Evolutionary conservation across 2,888 invertebrate species (phyloP).

Genomic region (Athetis lepigone): DNA sequence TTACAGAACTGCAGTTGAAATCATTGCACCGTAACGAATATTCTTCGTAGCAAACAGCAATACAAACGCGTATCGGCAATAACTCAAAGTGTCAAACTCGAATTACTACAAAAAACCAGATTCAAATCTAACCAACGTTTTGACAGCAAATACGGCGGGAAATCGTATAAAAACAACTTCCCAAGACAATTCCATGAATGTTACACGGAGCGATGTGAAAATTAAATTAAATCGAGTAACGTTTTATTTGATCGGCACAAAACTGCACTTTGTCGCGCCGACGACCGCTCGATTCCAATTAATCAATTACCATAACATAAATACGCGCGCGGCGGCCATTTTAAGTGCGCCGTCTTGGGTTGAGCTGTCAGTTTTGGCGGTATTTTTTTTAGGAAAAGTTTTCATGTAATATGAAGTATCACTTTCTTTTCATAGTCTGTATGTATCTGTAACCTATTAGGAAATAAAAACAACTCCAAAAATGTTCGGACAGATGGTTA

Average conservation of each 20-base stretch:
- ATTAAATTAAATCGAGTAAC: slow-evolving; percentile 58
- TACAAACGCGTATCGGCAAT: slow-evolving; percentile 1
- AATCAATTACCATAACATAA: slow-evolving; percentile 71
- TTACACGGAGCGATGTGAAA: slow-evolving; percentile 54
- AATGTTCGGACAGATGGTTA: too few relatives aligned
- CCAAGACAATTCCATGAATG: slow-evolving; percentile 61
- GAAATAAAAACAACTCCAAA: too few relatives aligned
- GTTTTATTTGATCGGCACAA: slow-evolving; percentile 62
- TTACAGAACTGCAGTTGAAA: too few relatives aligned
- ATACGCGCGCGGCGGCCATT: slow-evolving; percentile 63
- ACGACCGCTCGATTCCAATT: slow-evolving; percentile 69
- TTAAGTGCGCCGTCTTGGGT: slow-evolving; percentile 57
- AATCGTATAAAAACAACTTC: slow-evolving; percentile 59
- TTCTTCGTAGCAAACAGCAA: not conserved
- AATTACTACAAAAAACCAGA: slow-evolving; percentile 22
- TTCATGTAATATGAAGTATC: not conserved
- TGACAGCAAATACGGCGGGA: slow-evolving; percentile 62
- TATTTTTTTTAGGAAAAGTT: not conserved
- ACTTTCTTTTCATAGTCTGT: too few relatives aligned
- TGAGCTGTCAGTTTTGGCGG: slow-evolving; percentile 54
- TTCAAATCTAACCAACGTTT: slow-evolving; percentile 34
- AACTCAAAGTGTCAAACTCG: slow-evolving; percentile 6
- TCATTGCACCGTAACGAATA: not conserved
- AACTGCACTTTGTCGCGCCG: slow-evolving; percentile 68
- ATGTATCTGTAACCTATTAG: too few relatives aligned